Base-by-base conservation (phyloP, 2,113 vertebrate genomes). In the Catagonus wagneri region DNA sequence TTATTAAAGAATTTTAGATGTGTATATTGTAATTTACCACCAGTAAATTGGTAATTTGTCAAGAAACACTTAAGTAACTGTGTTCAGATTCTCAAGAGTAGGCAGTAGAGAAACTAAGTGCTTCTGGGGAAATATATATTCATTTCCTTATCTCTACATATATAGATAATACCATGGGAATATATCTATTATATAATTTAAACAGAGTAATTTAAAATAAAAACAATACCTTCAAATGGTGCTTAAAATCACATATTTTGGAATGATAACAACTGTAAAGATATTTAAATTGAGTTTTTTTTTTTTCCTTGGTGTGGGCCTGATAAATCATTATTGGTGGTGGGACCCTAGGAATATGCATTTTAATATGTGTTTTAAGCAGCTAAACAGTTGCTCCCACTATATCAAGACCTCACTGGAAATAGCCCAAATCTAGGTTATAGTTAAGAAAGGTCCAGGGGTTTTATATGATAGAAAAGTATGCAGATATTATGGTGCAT, bases 381-480 rank as follows among this genome's bases (percentile, higher is more conserved):
- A 91, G 56, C 17, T 61, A 17, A 14, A 8, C 4, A 27, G 0
- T 58, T 58, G 44, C 44, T 76, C 69, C 50, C 32, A n/a, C 36
- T 58, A 6, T 12, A 79, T 74, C 29, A 80, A 27, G 90, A 78
- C 25, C 17, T 22, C 4, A 17, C 14, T 68, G 14, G 19, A 96
- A 95, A 93, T 79, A 95, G 83, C 8, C 10, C 68, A 92, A 69
- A 87, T 72, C 6, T 54, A 88, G 17, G 36, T 17, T 34, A 75
- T 12, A n/a, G 56, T 90, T 71, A 25, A 32, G n/a, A 90, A 96
- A 84, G 94, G 95, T 94, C 39, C 39, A 20, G 4, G 15, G 22
- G 19, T 75, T 87, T 88, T 50, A 71, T 65, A 63, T 60, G 44
- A 83, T n/a, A 90, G 54, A 56, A 44, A 87, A 83, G 66, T 81